phyloP scores from a whole-genome alignment of 2,113 vertebrate genomes.

The Catharus minimus region DNA sequence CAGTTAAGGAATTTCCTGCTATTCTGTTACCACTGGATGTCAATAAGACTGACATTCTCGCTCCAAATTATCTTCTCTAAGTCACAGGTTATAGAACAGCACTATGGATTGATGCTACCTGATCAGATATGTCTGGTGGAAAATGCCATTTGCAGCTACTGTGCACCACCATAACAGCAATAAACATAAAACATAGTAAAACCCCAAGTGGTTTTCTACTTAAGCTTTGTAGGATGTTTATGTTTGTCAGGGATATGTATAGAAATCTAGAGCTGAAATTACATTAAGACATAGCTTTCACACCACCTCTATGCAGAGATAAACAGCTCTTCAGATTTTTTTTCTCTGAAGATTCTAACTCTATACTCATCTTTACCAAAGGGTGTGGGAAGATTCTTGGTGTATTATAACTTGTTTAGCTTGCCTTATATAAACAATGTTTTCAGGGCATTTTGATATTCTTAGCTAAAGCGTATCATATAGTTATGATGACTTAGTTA shows the following conservation, averaged over 20 bases:
- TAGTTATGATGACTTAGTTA: neutral
- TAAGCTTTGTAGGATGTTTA: neutral
- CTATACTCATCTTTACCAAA: neutral
- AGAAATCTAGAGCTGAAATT: neutral
- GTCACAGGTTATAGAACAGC: neutral
- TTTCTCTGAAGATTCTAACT: neutral
- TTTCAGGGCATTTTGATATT: neutral
- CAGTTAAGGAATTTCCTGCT: neutral
- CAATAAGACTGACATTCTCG: neutral
- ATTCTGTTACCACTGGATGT: neutral
- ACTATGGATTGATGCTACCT: neutral
- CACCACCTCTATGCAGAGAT: neutral
- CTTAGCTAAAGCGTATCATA: neutral
- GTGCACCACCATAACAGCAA: neutral
- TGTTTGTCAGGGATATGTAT: neutral
- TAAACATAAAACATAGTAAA: neutral
- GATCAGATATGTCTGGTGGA: neutral
- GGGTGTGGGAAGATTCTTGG: neutral
- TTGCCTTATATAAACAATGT: neutral
- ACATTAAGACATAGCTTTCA: neutral
- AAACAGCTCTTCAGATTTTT: neutral
- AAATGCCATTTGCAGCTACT: neutral
- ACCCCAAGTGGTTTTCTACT: neutral
- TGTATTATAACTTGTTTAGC: neutral
- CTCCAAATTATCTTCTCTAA: neutral